Evolutionary conservation across 2,113 vertebrate genomes (phyloP).

Genomic region (Phaethornis superciliosus): DNA sequence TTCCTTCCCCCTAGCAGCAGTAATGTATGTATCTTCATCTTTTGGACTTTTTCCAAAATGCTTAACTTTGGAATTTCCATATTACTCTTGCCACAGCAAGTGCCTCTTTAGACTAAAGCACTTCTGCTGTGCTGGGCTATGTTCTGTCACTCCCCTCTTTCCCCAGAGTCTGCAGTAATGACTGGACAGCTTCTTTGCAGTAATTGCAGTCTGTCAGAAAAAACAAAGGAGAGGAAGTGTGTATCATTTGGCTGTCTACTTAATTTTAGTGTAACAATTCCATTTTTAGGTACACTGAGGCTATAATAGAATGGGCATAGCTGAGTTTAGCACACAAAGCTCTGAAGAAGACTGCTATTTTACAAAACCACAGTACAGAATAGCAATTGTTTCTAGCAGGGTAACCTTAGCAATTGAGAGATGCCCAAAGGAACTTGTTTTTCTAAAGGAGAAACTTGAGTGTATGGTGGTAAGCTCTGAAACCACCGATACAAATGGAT

Average conservation of each 20-base stretch:
- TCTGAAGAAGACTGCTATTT: conserved; percentile 66
- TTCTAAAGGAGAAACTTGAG: conserved; percentile 46
- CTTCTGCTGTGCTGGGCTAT: background rate
- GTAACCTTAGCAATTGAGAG: conserved; percentile 59
- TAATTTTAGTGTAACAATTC: conserved; percentile 72
- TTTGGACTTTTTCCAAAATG: conserved; percentile 52
- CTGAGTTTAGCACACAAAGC: conserved; percentile 41
- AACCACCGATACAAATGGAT: conserved; percentile 60
- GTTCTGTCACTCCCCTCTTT: conserved; percentile 36
- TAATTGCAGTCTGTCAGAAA: conserved; percentile 63
- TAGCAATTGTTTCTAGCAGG: conserved; percentile 52
- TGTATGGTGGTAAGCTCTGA: conserved; percentile 18
- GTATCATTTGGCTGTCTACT: conserved; percentile 61
- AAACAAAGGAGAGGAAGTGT: conserved; percentile 60
- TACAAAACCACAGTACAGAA: conserved; percentile 72
- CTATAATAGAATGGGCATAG: conserved; percentile 44
- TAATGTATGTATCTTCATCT: conserved; percentile 53
- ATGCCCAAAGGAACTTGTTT: conserved; percentile 29
- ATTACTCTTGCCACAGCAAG: conserved; percentile 57
- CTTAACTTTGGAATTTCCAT: conserved; percentile 59
- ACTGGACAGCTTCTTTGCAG: conserved; percentile 50
- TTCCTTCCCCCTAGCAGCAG: conserved; percentile 36
- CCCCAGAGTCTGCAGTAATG: conserved; percentile 46
- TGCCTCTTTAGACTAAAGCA: background rate
- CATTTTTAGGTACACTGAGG: conserved; percentile 67